Evolutionary conservation across 2,797 vertebrate genomes (phyloP), one percentile per base, ranked within the genome.

Genomic region (Margarornis squamiger): DNA sequence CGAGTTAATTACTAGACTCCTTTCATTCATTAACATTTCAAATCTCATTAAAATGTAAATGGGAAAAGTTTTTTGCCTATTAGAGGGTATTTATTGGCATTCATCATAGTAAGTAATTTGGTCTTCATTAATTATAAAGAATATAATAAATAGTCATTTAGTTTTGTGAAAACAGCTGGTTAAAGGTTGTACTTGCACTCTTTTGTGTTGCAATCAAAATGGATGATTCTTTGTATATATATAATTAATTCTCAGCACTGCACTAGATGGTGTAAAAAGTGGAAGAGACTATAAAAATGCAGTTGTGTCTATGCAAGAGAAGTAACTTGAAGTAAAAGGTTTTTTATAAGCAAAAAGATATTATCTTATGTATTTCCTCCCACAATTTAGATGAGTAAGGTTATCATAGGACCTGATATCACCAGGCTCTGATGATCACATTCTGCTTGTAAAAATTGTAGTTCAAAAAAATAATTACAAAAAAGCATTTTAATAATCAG

Each of bases 31-130:
- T 97, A 97, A 96, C 94, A 96, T 96, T 97, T 97, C 90, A 96
- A 92, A 96, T 96, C 95, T 97, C 95, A 97, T 97, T 97, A 97
- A 95, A 96, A 97, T 97, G 95, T 88, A 97, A 97, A 97, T 97
- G 82, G 54, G 39, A 86, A 72, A 61, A 92, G 71, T 90, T 93
- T 97, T 93, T 95, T 78, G 63, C 17, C 7, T 95, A 84, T 93
- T 96, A 92, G 84, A 83, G 21, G 67, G 16, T 95, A 90, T 95
- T 95, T 97, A 88, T 87, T 94, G 80, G 71, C 48, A 96, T 96
- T 94, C 71, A 94, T 96, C 91, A 95, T 91, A 70, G 55, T 79
- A 88, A 92, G 65, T 74, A 92, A 91, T 90, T 93, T 90, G 63
- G 78, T 96, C 88, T 77, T 96, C 88, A 90, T 95, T 96, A 95